Conservation (phyloP, 2,888 invertebrate species). For the Syrphus vitripennis region DNA sequence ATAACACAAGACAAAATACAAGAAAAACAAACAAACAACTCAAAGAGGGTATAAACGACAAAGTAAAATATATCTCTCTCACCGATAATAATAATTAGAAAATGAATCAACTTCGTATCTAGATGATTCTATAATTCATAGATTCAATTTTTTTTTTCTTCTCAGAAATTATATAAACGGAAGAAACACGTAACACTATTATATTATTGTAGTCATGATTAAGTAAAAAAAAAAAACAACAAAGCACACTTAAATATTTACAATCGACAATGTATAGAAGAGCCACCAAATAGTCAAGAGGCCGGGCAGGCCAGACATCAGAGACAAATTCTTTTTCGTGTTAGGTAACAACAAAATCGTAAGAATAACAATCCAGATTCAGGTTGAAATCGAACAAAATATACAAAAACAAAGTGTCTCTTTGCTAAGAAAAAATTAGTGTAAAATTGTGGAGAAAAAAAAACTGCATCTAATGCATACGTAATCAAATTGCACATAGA, state of each 20-base stretch:
- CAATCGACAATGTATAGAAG: conserved; percentile 26
- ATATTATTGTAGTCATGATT: conserved; percentile 48
- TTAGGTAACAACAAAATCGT: conserved; percentile 47
- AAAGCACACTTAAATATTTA: conserved; percentile 33
- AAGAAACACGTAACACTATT: conserved; percentile 62
- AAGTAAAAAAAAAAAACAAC: conserved; percentile 45
- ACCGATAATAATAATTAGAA: conserved; percentile 63
- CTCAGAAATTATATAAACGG: conserved; percentile 69
- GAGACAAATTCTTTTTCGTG: conserved; percentile 4
- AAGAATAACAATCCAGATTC: not conserved
- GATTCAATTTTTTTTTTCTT: conserved; percentile 42
- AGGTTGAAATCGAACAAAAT: not conserved
- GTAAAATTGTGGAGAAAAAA: conserved; percentile 36
- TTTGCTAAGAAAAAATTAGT: conserved; percentile 33
- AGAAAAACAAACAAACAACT: not conserved
- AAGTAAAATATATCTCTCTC: conserved; percentile 23
- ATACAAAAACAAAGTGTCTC: not conserved
- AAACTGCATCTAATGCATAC: conserved; percentile 61
- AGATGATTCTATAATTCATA: conserved; percentile 58
- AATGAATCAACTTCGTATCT: conserved; percentile 67
- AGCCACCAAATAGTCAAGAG: not conserved
- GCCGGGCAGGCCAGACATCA: not conserved
- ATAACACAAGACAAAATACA: too few relatives aligned
- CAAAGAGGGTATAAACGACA: not conserved
- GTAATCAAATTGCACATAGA: conserved; percentile 61